Evolutionary conservation across 2,888 invertebrate species (phyloP).

Genomic region (Athalia circularis): DNA sequence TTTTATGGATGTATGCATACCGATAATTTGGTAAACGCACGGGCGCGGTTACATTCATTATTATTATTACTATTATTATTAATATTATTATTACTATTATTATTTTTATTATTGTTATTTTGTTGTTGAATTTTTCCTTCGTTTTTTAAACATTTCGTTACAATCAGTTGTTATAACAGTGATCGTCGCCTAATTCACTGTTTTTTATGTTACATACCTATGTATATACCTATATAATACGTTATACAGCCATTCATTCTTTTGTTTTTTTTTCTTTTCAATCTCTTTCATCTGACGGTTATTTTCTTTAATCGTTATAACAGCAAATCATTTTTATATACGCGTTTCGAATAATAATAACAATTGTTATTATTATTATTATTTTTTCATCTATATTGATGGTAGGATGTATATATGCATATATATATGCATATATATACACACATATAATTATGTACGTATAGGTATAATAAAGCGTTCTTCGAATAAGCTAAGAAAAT

Average conservation of each 20-base stretch:
- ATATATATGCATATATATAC: no score
- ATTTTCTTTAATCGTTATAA: background rate
- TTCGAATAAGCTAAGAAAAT: slow-evolving; percentile 13
- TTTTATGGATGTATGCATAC: background rate
- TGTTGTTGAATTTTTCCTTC: slow-evolving; percentile 39
- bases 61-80: slow-evolving; percentile 29
- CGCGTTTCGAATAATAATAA: slow-evolving; percentile 20
- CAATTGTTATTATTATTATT: background rate
- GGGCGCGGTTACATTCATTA: slow-evolving; percentile 35
- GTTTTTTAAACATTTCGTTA: no score
- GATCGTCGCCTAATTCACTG: no score
- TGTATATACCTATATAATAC: no score
- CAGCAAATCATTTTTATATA: slow-evolving; percentile 7
- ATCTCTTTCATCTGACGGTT: slow-evolving; percentile 43
- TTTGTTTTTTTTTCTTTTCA: slow-evolving; percentile 53
- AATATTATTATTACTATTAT: slow-evolving; percentile 40
- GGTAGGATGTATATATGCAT: no score
- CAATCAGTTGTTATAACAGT: no score
- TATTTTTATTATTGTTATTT: slow-evolving; percentile 31
- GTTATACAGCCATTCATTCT: slow-evolving; percentile 38
- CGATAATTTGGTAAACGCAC: slow-evolving; percentile 47
- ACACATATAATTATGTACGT: no score
- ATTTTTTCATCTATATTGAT: background rate
- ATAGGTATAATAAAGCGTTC: background rate
- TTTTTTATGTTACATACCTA: no score